Base-by-base conservation (phyloP, 2,888 invertebrate genomes). In the Xestia rhomboidea region DNA sequence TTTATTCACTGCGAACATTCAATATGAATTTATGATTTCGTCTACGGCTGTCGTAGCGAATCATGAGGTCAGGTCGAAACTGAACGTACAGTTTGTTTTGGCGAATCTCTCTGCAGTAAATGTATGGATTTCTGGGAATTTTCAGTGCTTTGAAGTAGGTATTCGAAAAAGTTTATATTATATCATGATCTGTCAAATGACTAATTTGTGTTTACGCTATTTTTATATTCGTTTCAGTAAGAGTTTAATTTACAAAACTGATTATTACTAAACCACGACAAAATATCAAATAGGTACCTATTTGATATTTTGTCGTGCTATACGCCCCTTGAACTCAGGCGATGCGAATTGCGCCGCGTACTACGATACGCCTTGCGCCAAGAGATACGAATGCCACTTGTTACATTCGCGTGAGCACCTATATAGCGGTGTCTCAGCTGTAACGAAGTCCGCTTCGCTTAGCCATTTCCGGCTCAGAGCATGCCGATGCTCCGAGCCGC, bases 21-120 rank as follows among this genome's bases (percentile, higher is more conserved):
- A 68, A 69, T 82, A 62, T 77, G 60, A 82, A 80, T 82, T 69
- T 67, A 46, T 67, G 82, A 82, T 79, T 69, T 54, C n/a, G 38
- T 70, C 76, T 66, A 21, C 49, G 41, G 30, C 30, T 15, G n/a
- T 51, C 21, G 13, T 38, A 51, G 30, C 49, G 51, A 69, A 66
- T 46, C 64, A 51, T 51, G 77, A 68, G 60, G 30, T 79, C 44
- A 51, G 34, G 5, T 10, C 15, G n/a, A 64, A 66, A 60, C 2
- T n/a, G 18, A 62, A 18, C 24, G 15, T 41, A 18, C 27, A 68
- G 3, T 68, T 64, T 49, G 15, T 44, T 41, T 75, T 38, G 24
- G 27, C 13, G 8, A 66, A 1, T 51, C n/a, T 51, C n/a, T 46
- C 62, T 38, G 27, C 18, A 27, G 18, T 27, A 41, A 30, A 24